Percentiles rank a stretch among this genome's conserved stretches.
These are phyloP conservation scores for Portunus trituberculatus DNA, from an alignment of 1,140 invertebrate genomes.

Conservation along the genomic window DNA sequence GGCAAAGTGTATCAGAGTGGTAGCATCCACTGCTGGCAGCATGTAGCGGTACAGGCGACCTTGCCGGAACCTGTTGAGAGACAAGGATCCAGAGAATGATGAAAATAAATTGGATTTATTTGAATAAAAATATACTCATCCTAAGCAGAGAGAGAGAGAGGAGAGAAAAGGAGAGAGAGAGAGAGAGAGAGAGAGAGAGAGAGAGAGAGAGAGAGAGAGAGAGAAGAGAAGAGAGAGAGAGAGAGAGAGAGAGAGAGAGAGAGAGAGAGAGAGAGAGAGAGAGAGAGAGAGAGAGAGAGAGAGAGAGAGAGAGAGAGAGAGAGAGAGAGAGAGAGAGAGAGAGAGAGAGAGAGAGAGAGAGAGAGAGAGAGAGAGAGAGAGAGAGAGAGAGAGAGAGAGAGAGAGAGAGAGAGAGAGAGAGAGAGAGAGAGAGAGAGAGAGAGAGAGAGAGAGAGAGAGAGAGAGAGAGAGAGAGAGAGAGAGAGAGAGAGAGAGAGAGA, in stretches of 20 bases:
- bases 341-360: conserved; percentile 38
- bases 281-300: conserved; percentile 30
- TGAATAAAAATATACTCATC: too few species aligned
- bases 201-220: conserved; percentile 41
- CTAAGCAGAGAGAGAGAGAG: too few species aligned
- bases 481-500: conserved; percentile 41
- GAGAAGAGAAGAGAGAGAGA: conserved; percentile 10
- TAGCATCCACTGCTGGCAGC: conserved; percentile 53
- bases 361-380: conserved; percentile 41
- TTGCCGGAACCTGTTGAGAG: conserved; percentile 70
- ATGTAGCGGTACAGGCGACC: conserved; percentile 73
- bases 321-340: conserved; percentile 38
- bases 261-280: conserved; percentile 30
- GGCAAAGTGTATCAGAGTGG: conserved; percentile 62
- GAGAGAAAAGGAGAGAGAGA: not conserved
- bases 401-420: conserved; percentile 41
- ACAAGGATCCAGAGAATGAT: too few species aligned
- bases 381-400: conserved; percentile 38
- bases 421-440: conserved; percentile 41
- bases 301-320: conserved; percentile 35
- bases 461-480: conserved; percentile 41
- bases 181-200: conserved; percentile 33
- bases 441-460: conserved; percentile 41
- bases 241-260: conserved; percentile 38
- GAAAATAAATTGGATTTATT: too few species aligned